Conservation (phyloP, 2,888 invertebrate genomes). For the Lissonota sp. region DNA sequence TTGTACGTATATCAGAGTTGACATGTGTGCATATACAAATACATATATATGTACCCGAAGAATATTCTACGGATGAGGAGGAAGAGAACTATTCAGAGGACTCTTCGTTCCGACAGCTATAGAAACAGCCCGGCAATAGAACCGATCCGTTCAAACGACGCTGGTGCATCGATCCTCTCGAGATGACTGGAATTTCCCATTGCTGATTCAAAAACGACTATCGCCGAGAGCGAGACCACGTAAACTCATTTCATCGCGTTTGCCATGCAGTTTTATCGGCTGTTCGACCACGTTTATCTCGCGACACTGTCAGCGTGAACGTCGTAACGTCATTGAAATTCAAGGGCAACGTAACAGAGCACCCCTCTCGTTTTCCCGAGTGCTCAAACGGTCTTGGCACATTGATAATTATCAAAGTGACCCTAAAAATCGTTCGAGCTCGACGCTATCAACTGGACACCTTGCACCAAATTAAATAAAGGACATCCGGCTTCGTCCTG, state of each 20-base stretch:
- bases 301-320: slow-evolving; percentile 34
- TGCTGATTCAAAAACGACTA: slow-evolving; percentile 20
- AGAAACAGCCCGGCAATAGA: slow-evolving; percentile 23
- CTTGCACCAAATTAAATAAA: not conserved
- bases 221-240: slow-evolving; percentile 12
- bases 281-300: slow-evolving; percentile 24
- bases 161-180: slow-evolving; percentile 49
- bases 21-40: not conserved
- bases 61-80: slow-evolving; percentile 23
- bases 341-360: too few species aligned
- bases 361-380: not conserved
- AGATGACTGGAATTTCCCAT: slow-evolving; percentile 39
- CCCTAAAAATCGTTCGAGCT: not conserved
- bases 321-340: slow-evolving; percentile 6
- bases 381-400: too few species aligned
- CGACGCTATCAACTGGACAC: not conserved
- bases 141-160: slow-evolving; percentile 34
- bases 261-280: slow-evolving; percentile 33
- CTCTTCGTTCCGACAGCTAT: slow-evolving; percentile 41
- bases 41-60: not conserved
- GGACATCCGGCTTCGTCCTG: slow-evolving; percentile 1
- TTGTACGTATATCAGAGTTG: too few species aligned
- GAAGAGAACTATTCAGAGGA: slow-evolving; percentile 28
- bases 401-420: not conserved
- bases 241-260: slow-evolving; percentile 36